Percentiles rank a stretch among this genome's conserved stretches.
Evolutionary conservation across 2,113 vertebrate species (phyloP).

Genomic region (Falcunculus frontatus): DNA sequence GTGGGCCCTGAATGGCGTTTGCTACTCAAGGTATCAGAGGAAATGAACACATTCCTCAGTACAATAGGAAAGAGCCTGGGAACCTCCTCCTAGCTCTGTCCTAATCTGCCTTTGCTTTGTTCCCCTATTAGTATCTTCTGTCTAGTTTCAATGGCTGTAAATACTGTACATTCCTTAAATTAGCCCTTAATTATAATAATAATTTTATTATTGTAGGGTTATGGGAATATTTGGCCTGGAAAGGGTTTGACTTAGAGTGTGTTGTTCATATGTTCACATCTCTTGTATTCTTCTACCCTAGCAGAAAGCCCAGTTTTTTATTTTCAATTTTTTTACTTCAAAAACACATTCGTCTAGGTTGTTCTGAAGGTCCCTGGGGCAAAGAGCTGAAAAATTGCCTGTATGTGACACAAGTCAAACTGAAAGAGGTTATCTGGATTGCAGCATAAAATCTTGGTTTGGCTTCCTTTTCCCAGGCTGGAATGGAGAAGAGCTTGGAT

Average conservation of each 20-base stretch:
- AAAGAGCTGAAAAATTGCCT: not conserved
- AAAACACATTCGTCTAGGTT: not conserved
- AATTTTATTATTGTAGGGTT: slow-evolving; percentile 60
- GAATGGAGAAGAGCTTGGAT: not conserved
- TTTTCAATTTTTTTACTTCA: not conserved
- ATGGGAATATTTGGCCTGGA: not conserved
- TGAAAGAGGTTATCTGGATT: not conserved
- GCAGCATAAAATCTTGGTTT: not conserved
- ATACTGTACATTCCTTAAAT: slow-evolving; percentile 58
- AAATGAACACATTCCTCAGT: not conserved
- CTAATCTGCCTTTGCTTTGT: not conserved
- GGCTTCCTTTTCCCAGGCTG: not conserved
- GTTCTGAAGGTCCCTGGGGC: not conserved
- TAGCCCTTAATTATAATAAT: slow-evolving; percentile 54
- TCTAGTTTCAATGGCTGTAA: slow-evolving; percentile 44
- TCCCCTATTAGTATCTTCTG: not conserved
- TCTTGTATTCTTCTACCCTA: not conserved
- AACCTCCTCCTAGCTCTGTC: not conserved
- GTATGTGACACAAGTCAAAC: not conserved
- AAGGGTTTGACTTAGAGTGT: not conserved
- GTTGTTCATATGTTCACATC: not conserved
- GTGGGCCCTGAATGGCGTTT: not conserved
- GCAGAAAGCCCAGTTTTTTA: not conserved
- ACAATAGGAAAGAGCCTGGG: not conserved
- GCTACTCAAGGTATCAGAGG: not conserved